Percentiles rank a stretch among this genome's conserved stretches.
phyloP scores from a whole-genome alignment of 1,140 invertebrate genomes.

The Polypedilum pembai region DNA sequence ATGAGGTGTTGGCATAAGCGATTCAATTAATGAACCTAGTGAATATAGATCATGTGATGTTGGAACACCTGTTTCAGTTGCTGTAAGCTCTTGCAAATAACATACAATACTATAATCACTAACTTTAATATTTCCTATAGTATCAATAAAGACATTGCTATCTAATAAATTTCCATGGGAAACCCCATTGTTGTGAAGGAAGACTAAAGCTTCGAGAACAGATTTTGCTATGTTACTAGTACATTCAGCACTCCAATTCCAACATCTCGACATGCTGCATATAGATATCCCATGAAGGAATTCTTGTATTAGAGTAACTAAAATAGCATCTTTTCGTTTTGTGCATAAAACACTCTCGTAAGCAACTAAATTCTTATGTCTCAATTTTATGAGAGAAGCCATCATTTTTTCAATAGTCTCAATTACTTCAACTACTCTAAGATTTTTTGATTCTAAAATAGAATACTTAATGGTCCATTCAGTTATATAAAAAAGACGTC shows the following conservation, averaged over 20 bases:
- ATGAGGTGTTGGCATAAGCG: conserved; percentile 43
- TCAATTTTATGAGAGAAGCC: conserved; percentile 55
- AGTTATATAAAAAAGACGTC: conserved; percentile 58
- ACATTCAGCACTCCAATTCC: conserved; percentile 43
- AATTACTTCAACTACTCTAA: conserved; percentile 43
- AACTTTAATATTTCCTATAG: conserved; percentile 50
- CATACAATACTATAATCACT: conserved; percentile 64
- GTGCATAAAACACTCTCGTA: conserved; percentile 63
- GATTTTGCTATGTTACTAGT: conserved; percentile 49
- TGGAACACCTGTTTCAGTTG: conserved; percentile 33
- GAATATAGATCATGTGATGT: conserved; percentile 37
- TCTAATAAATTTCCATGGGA: conserved; percentile 67
- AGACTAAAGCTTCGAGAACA: conserved; percentile 58
- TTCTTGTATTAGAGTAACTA: conserved; percentile 59
- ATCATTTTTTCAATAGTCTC: conserved; percentile 64
- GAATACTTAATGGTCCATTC: conserved; percentile 60
- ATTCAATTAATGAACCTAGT: conserved; percentile 38
- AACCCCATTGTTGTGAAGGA: conserved; percentile 68
- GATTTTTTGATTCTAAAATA: conserved; percentile 37
- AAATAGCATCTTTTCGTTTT: conserved; percentile 50
- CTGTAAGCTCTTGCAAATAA: conserved; percentile 38
- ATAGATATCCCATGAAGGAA: conserved; percentile 38
- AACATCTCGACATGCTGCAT: conserved; percentile 37
- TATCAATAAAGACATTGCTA: conserved; percentile 57
- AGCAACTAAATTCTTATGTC: conserved; percentile 62